Evolutionary conservation across 1,140 invertebrate genomes (phyloP).

Genomic region (Diprion similis): DNA sequence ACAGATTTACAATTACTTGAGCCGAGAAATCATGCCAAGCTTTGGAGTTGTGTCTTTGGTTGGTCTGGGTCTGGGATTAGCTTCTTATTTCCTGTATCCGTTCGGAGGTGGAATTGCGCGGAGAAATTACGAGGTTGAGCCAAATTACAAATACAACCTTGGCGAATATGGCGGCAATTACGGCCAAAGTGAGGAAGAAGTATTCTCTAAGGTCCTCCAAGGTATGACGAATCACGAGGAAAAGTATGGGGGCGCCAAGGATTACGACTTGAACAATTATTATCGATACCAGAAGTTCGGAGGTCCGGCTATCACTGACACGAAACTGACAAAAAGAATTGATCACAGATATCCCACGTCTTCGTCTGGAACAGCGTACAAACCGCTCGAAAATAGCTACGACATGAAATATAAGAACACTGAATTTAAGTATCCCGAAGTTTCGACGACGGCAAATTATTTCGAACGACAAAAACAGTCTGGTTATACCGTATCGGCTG

Average conservation of each 20-base stretch:
- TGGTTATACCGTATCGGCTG: conserved; percentile 25
- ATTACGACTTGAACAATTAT: conserved; percentile 42
- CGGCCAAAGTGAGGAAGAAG: conserved; percentile 75
- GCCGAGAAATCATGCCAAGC: conserved; percentile 79
- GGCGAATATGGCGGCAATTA: conserved; percentile 70
- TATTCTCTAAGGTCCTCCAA: conserved; percentile 74
- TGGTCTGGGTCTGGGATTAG: conserved; percentile 74
- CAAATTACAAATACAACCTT: conserved; percentile 68
- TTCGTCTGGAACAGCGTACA: conserved; percentile 31
- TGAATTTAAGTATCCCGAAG: conserved; percentile 52
- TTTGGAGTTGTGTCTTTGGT: conserved; percentile 76
- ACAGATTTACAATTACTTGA: conserved; percentile 79
- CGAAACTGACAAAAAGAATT: conserved; percentile 31
- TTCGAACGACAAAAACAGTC: conserved; percentile 43
- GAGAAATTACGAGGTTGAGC: conserved; percentile 70
- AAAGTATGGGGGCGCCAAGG: conserved; percentile 39
- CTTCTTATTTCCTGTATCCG: conserved; percentile 78
- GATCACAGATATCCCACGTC: conserved; percentile 35
- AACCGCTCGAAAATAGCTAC: conserved; percentile 42
- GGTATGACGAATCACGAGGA: conserved; percentile 67
- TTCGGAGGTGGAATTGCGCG: conserved; percentile 70
- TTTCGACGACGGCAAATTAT: conserved; percentile 41
- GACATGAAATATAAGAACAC: conserved; percentile 48
- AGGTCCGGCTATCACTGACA: conserved; percentile 31
- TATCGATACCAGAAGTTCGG: conserved; percentile 46